A percentile compares a stretch with the other conserved stretches of the same genome.
These are phyloP conservation scores for Odontesthes bonariensis DNA, from an alignment of 2,113 vertebrate species.

Conservation along the genomic window DNA sequence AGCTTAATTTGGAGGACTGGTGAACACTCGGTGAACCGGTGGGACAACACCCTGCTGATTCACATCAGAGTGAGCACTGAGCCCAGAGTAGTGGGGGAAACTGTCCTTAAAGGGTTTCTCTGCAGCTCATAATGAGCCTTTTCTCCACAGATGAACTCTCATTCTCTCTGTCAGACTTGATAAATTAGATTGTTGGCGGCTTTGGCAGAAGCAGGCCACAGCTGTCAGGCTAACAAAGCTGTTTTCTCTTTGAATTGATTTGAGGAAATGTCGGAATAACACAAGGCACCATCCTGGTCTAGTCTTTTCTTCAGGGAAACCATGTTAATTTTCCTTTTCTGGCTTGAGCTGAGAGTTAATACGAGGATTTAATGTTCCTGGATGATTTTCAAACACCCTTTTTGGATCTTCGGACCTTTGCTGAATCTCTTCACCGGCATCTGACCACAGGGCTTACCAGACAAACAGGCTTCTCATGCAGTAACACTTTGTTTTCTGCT, in stretches of 20 bases:
- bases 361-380: not conserved
- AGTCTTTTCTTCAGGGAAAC: conserved; percentile 2
- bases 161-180: conserved; percentile 21
- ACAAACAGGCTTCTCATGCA: conserved; percentile 6
- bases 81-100: not conserved
- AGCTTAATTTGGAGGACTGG: no score
- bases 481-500: not conserved
- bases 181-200: conserved; percentile 31
- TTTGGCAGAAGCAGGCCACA: conserved; percentile 25
- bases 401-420: not conserved
- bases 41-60: conserved; percentile 19
- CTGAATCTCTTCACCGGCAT: not conserved
- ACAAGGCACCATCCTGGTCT: not conserved
- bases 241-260: conserved; percentile 38
- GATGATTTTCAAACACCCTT: not conserved
- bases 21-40: conserved; percentile 3
- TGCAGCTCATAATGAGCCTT: conserved; percentile 22
- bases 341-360: not conserved
- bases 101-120: conserved; percentile 23
- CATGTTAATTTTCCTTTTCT: not conserved
- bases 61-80: not conserved
- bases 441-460: not conserved
- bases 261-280: conserved; percentile 34
- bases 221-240: conserved; percentile 44
- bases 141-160: conserved; percentile 22